phyloP scores from a whole-genome alignment of 2,888 invertebrate genomes.

The Drosophila macrospina region DNA sequence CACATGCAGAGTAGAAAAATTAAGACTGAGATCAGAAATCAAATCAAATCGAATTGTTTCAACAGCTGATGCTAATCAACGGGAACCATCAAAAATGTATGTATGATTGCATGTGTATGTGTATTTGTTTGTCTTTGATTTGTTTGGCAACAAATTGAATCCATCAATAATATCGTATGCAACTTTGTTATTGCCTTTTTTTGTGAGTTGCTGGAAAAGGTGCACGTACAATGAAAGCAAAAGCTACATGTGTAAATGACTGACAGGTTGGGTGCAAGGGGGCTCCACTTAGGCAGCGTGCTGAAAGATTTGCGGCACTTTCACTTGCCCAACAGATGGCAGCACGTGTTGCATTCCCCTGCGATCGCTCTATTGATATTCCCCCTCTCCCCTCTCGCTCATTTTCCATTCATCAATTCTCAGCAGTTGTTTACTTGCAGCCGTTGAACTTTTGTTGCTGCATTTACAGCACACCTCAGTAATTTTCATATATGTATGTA shows the following conservation, averaged over 20 bases:
- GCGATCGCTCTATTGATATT: background rate
- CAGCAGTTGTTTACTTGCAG: constrained; percentile 67
- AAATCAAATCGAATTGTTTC: constrained; percentile 54
- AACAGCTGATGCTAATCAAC: constrained; percentile 78
- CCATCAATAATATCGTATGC: constrained; percentile 63
- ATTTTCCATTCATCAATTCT: background rate
- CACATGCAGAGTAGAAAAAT: too few species aligned
- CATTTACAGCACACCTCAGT: constrained; percentile 59
- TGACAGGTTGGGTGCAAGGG: constrained; percentile 39
- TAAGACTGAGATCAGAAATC: constrained; percentile 54
- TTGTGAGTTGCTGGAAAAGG: constrained; percentile 48
- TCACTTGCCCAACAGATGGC: constrained; percentile 67
- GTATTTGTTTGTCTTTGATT: constrained; percentile 69
- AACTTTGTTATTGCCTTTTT: constrained; percentile 33
- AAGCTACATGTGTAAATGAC: constrained; percentile 36
- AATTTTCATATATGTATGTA: constrained; percentile 34
- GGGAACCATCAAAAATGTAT: constrained; percentile 40
- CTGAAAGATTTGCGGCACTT: constrained; percentile 78
- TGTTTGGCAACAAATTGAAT: constrained; percentile 81
- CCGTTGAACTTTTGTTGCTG: constrained; percentile 67
- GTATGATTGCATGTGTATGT: background rate
- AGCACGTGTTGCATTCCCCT: constrained; percentile 64
- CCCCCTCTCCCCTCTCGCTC: background rate
- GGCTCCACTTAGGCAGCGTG: constrained; percentile 67
- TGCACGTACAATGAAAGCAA: constrained; percentile 56